phyloP scores from a whole-genome alignment of 2,797 vertebrate species.

The Parauchenoglanis punctatus region DNA sequence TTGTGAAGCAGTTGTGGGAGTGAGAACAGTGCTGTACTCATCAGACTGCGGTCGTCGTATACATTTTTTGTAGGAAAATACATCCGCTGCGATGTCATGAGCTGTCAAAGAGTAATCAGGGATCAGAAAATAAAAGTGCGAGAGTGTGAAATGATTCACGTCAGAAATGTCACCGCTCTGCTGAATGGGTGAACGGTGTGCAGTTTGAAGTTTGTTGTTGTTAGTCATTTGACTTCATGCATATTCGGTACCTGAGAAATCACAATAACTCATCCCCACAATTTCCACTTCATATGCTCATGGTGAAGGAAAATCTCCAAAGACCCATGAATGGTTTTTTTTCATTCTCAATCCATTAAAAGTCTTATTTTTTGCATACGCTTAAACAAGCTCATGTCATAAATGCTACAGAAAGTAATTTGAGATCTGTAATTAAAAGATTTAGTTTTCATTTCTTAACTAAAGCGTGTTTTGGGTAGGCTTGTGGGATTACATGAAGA shows the following conservation, averaged over 20 bases:
- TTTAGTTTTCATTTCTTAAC: too few species aligned
- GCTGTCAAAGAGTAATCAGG: neutral
- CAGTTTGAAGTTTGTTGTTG: neutral
- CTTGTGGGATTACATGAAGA: neutral
- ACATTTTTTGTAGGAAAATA: too few species aligned
- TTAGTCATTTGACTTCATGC: neutral
- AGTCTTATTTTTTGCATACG: neutral
- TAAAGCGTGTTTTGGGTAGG: neutral
- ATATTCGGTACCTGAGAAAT: neutral
- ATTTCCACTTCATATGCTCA: neutral
- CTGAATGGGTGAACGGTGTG: neutral
- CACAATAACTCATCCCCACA: neutral
- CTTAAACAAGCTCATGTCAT: neutral
- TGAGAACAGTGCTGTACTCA: neutral
- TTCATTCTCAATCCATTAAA: neutral
- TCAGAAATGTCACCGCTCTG: neutral
- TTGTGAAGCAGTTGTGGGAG: neutral
- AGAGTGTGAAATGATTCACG: neutral
- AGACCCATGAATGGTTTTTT: neutral
- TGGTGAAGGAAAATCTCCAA: neutral
- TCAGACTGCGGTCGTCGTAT: too few species aligned
- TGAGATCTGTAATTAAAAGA: too few species aligned
- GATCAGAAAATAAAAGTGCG: neutral
- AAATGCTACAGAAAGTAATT: neutral
- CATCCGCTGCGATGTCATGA: too few species aligned